Percentiles rank a stretch among this genome's conserved stretches.
Evolutionary conservation across 2,113 vertebrate genomes (phyloP).

Genomic region (Daboia siamensis): DNA sequence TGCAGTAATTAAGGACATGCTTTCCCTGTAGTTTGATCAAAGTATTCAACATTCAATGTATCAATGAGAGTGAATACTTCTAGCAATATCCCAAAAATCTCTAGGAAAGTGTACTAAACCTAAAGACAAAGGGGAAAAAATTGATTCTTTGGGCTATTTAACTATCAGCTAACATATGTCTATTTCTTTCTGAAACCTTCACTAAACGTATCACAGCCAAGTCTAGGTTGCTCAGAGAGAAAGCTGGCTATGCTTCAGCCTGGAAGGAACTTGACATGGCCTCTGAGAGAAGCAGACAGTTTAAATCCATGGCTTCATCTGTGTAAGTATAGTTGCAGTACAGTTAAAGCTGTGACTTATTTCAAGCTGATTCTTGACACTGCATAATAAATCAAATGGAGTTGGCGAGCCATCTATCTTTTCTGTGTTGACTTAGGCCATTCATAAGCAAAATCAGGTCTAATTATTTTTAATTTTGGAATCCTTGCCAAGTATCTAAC

Average conservation of each 20-base stretch:
- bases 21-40: not conserved
- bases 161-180: not conserved
- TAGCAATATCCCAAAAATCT: not conserved
- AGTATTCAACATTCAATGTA: not conserved
- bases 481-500: slow-evolving; percentile 28
- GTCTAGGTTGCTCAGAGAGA: not conserved
- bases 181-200: not conserved
- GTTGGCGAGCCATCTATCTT: slow-evolving; percentile 21
- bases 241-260: slow-evolving; percentile 23
- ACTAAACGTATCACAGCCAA: slow-evolving; percentile 19
- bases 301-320: slow-evolving; percentile 14
- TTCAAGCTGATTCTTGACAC: slow-evolving; percentile 11
- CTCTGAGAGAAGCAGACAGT: slow-evolving; percentile 20
- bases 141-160: slow-evolving; percentile 20
- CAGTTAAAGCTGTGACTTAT: not conserved
- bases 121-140: not conserved
- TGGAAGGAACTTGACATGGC: slow-evolving; percentile 23
- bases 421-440: slow-evolving; percentile 16
- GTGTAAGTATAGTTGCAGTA: slow-evolving; percentile 22
- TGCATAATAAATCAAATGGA: not conserved
- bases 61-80: not conserved
- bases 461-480: slow-evolving; percentile 1
- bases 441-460: slow-evolving; percentile 20
- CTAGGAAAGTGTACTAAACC: not conserved
- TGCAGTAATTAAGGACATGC: not conserved